phyloP scores from a whole-genome alignment of 30 jellyfish, hydroid and myxozoan genomes.

The Hydra vulgaris region DNA sequence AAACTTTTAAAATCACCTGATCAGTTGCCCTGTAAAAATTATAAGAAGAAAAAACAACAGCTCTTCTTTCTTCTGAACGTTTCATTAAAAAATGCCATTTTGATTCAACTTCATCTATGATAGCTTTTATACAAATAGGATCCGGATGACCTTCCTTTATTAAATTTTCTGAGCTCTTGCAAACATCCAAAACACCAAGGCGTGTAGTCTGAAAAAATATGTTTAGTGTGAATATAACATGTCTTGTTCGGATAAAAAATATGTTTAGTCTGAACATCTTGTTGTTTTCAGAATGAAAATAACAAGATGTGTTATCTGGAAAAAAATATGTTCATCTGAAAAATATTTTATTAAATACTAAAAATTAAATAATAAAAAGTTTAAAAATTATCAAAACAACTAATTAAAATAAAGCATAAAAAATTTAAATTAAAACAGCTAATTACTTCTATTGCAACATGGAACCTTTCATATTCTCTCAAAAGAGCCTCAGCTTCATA shows the following conservation, averaged over 20 bases:
- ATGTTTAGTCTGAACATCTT: not conserved
- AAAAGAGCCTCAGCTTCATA: conserved; percentile 93
- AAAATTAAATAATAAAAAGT: no score
- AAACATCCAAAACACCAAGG: conserved; percentile 74
- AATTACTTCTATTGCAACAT: conserved; percentile 88
- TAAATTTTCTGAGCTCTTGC: conserved; percentile 41
- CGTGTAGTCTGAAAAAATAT: conserved; percentile 55
- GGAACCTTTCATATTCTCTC: conserved; percentile 94
- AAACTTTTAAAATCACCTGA: no score
- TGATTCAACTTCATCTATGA: conserved; percentile 49
- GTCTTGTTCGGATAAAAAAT: not conserved
- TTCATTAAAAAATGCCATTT: conserved; percentile 78
- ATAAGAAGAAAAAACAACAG: conserved; percentile 78
- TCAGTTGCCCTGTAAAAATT: conserved; percentile 86
- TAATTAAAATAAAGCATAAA: not conserved
- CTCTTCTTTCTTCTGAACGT: conserved; percentile 77
- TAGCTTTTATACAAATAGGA: conserved; percentile 36
- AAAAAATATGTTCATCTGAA: no score
- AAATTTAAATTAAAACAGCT: not conserved
- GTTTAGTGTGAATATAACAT: not conserved
- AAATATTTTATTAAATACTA: no score
- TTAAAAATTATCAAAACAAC: no score
- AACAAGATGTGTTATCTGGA: no score
- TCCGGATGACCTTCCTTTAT: conserved; percentile 59
- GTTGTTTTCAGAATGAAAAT: not conserved